phyloP scores from a whole-genome alignment of 2,797 vertebrate genomes.

The Poeciliopsis infans region DNA sequence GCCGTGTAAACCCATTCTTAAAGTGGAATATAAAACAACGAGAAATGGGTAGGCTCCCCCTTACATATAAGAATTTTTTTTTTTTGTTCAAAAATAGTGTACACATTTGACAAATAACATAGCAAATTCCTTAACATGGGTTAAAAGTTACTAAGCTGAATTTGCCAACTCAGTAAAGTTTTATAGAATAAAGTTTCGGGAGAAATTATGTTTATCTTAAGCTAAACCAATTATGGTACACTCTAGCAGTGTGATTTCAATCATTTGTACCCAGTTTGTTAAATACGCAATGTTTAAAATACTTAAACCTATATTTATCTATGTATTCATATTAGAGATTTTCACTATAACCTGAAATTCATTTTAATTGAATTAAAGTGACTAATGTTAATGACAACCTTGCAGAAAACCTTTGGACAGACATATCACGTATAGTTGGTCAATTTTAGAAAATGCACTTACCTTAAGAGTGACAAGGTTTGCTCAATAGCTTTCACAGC shows the following conservation, averaged over 20 bases:
- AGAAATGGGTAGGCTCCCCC: constrained; percentile 88
- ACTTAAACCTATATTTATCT: background rate
- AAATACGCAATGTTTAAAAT: background rate
- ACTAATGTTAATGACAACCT: background rate
- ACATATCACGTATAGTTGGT: background rate
- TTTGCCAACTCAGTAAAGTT: background rate
- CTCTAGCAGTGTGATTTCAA: background rate
- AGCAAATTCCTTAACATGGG: too few relatives aligned
- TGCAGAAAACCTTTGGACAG: background rate
- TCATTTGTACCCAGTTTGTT: background rate
- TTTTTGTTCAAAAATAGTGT: background rate
- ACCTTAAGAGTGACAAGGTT: background rate
- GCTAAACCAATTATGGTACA: background rate
- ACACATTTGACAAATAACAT: background rate
- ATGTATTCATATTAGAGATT: too few relatives aligned
- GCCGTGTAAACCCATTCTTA: constrained; percentile 98
- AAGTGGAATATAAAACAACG: constrained; percentile 99
- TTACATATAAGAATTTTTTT: background rate
- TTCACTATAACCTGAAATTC: too few relatives aligned
- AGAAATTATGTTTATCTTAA: background rate
- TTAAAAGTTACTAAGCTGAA: background rate
- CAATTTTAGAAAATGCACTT: background rate
- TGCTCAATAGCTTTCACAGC: background rate
- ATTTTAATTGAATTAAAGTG: background rate
- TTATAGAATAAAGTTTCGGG: background rate